A percentile compares a stretch with the other conserved stretches of the same genome.
phyloP scores from a whole-genome alignment of 92 coral and sea anemone species.

The Epizoanthus scotinus region DNA sequence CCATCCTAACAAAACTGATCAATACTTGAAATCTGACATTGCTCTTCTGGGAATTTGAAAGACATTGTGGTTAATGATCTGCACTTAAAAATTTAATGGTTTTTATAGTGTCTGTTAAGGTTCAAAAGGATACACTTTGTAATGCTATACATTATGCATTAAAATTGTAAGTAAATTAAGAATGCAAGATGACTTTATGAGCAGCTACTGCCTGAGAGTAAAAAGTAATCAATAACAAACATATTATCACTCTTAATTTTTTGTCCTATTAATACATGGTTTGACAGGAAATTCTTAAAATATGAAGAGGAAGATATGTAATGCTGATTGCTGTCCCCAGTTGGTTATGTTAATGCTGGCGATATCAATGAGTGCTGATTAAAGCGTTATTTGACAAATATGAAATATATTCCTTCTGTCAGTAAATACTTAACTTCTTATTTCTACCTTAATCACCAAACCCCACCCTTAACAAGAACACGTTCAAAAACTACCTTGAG shows the following conservation, averaged over 20 bases:
- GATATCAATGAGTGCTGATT: not conserved
- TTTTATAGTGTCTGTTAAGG: no score
- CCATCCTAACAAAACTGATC: not conserved
- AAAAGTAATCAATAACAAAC: not conserved
- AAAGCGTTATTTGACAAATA: not conserved
- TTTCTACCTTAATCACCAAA: no score
- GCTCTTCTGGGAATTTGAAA: not conserved
- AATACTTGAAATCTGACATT: constrained; percentile 1
- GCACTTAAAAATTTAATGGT: not conserved
- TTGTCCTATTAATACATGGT: not conserved
- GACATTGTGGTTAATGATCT: not conserved
- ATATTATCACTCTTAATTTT: not conserved
- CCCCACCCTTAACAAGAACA: no score
- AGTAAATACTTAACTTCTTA: no score
- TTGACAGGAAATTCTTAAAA: not conserved
- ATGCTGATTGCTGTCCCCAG: not conserved
- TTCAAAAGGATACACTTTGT: no score
- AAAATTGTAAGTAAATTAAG: no score
- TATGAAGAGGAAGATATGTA: not conserved
- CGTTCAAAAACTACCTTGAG: not conserved
- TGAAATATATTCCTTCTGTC: no score
- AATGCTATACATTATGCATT: no score
- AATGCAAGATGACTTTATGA: no score
- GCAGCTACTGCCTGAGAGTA: no score
- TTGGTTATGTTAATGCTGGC: not conserved